phyloP scores from a whole-genome alignment of 2,888 invertebrate species.

The Tineola bisselliella region DNA sequence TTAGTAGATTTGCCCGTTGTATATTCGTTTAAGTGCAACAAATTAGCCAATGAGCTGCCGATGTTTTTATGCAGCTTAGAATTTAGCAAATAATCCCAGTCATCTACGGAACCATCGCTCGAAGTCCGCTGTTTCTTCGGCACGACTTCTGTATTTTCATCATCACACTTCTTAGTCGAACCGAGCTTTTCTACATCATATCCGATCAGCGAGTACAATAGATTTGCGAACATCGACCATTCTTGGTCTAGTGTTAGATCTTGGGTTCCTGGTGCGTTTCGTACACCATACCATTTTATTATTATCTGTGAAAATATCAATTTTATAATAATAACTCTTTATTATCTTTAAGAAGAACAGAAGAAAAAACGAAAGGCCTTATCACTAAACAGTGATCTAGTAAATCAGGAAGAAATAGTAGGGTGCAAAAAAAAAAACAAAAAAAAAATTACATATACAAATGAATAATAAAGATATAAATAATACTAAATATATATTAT shows the following conservation, averaged over 20 bases:
- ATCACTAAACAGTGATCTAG: no score
- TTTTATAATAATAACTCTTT: no score
- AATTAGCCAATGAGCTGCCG: constrained; percentile 42
- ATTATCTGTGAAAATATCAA: constrained; percentile 60
- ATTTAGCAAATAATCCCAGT: constrained; percentile 79
- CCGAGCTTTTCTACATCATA: constrained; percentile 74
- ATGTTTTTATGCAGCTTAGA: constrained; percentile 67
- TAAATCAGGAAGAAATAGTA: no score
- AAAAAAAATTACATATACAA: no score
- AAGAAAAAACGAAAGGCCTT: no score
- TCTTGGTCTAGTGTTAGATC: constrained; percentile 80
- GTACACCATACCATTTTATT: constrained; percentile 86
- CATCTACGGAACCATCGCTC: constrained; percentile 80
- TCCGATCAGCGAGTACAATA: constrained; percentile 72
- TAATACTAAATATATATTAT: no score
- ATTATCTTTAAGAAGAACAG: no score
- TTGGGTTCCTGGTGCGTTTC: constrained; percentile 87
- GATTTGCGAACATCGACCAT: constrained; percentile 78
- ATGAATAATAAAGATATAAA: no score
- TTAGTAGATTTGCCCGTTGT: constrained; percentile 19
- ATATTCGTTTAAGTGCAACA: constrained; percentile 42
- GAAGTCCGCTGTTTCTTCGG: constrained; percentile 82
- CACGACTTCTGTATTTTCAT: constrained; percentile 53
- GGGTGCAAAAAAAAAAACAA: no score
- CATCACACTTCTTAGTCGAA: constrained; percentile 49